Percentiles rank a stretch among this genome's conserved stretches.
Conservation (phyloP, 2,888 invertebrate genomes). For the Lithophane ornitopus region DNA sequence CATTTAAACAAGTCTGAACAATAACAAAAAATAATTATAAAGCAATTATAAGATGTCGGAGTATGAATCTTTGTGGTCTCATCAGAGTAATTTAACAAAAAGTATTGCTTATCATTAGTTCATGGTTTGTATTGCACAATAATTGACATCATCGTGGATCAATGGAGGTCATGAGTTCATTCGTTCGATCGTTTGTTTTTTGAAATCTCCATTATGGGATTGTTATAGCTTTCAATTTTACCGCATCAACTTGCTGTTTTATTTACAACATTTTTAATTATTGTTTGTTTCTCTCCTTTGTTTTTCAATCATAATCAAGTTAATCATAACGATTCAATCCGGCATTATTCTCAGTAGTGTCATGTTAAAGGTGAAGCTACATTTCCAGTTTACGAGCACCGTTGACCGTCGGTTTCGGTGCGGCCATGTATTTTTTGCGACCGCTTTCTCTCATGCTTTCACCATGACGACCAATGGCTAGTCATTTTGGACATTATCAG, state of each 20-base stretch:
- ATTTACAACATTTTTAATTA: neutral
- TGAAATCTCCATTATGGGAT: neutral
- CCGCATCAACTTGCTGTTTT: neutral
- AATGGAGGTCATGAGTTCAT: neutral
- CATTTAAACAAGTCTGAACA: no score
- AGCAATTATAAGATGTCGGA: neutral
- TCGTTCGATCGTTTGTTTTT: neutral
- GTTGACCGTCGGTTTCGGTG: slow-evolving; percentile 69
- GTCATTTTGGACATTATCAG: slow-evolving; percentile 69
- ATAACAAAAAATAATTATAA: no score
- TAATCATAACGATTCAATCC: slow-evolving; percentile 1
- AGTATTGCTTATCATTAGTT: neutral
- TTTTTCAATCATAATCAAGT: no score
- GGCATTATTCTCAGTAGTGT: slow-evolving; percentile 29
- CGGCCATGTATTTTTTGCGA: slow-evolving; percentile 72
- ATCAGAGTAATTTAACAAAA: slow-evolving; percentile 7
- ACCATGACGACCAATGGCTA: slow-evolving; percentile 67
- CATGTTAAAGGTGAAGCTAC: slow-evolving; percentile 45
- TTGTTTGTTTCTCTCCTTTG: neutral
- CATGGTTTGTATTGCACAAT: neutral
- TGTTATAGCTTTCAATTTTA: neutral
- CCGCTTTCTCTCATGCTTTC: slow-evolving; percentile 81
- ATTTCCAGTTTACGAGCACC: slow-evolving; percentile 64
- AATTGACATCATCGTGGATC: neutral
- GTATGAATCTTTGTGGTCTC: neutral